These are phyloP conservation scores for Hylia prasina DNA, from an alignment of 2,113 vertebrate species.

Conservation along the genomic window DNA sequence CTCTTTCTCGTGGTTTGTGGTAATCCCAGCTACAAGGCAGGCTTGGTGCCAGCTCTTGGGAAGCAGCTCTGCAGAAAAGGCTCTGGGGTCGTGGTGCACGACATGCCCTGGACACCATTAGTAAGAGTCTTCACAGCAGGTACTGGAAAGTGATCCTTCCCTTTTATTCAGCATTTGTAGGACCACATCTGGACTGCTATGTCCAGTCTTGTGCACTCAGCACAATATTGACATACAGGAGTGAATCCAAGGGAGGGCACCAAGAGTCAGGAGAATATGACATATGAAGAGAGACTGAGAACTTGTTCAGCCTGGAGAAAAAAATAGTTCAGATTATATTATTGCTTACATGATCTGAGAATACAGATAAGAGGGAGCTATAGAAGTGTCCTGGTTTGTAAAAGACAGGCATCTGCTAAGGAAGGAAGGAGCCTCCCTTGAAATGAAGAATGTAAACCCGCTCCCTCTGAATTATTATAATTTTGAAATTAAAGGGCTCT, in stretches of 20 bases:
- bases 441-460: not conserved
- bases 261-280: not conserved
- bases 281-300: not conserved
- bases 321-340: not conserved
- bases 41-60: not conserved
- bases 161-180: not conserved
- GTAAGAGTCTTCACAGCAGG: not conserved
- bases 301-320: not conserved
- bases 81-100: not conserved
- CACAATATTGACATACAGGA: not conserved
- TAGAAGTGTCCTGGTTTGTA: not conserved
- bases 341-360: not conserved
- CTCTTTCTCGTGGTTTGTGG: not conserved
- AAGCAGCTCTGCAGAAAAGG: not conserved
- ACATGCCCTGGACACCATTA: not conserved
- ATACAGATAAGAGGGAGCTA: not conserved
- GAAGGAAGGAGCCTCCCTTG: not conserved
- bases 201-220: not conserved
- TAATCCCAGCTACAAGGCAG: not conserved
- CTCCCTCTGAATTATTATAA: not conserved
- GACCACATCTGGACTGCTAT: not conserved
- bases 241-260: not conserved
- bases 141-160: not conserved
- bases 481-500: not conserved
- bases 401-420: not conserved